Percentiles rank a stretch among this genome's conserved stretches.
phyloP scores from a whole-genome alignment of 2,797 vertebrate species.

The Borostomias antarcticus region DNA sequence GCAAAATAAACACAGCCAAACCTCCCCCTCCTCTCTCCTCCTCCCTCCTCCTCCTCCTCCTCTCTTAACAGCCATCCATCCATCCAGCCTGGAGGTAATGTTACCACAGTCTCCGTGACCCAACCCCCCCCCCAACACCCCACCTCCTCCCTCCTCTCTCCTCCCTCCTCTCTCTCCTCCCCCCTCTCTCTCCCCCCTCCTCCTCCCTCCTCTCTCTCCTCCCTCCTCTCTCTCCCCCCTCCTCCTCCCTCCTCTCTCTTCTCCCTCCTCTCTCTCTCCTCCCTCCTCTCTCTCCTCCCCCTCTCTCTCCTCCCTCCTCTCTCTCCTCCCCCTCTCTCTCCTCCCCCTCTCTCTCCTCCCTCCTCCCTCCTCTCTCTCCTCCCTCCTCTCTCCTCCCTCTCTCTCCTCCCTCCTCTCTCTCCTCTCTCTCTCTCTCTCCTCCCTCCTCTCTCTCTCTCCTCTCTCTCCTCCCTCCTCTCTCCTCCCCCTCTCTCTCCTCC shows the following conservation, averaged over 20 bases:
- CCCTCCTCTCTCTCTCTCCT: background rate
- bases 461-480: background rate
- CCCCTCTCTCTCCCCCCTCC: background rate
- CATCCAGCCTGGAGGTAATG: background rate
- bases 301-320: background rate
- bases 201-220: background rate
- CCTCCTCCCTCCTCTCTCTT: background rate
- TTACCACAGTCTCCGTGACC: conserved; percentile 4
- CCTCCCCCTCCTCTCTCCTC: background rate
- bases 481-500: conserved; percentile 10
- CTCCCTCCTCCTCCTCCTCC: background rate
- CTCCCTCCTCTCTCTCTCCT: conserved; percentile 9
- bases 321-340: background rate
- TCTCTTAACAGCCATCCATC: conserved; percentile 1
- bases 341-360: background rate
- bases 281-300: conserved; percentile 16
- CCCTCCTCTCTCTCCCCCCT: background rate
- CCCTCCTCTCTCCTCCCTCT: conserved; percentile 19
- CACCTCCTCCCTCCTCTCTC: background rate
- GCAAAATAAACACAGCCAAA: conserved; percentile 53
- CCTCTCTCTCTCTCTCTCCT: background rate
- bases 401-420: background rate
- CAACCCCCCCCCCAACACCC: conserved; percentile 5
- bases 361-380: background rate
- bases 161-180: background rate